phyloP scores from a whole-genome alignment of 2,113 vertebrate genomes.

The Irena cyanogastra region DNA sequence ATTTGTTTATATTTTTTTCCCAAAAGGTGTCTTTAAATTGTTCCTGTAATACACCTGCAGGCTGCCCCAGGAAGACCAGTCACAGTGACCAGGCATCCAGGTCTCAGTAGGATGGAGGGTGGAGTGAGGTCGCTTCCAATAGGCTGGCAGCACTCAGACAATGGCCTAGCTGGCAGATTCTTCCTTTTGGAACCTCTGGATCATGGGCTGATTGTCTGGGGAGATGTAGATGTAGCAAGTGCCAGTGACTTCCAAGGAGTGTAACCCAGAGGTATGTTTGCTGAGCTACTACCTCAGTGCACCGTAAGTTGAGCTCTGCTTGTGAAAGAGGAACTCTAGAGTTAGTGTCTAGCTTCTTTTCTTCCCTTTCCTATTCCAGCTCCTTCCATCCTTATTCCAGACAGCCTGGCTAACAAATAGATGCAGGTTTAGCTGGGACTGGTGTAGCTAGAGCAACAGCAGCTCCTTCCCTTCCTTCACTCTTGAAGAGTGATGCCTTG shows the following conservation, averaged over 20 bases:
- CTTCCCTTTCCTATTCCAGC: not conserved
- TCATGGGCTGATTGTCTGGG: rapidly evolving
- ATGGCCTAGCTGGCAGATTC: not conserved
- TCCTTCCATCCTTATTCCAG: not conserved
- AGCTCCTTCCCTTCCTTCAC: not conserved
- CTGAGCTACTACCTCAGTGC: not conserved
- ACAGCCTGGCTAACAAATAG: not conserved
- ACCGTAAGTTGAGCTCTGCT: not conserved
- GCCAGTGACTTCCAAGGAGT: not conserved
- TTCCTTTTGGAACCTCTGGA: not conserved
- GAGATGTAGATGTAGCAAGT: not conserved
- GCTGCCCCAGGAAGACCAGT: not conserved
- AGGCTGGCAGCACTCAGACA: not conserved
- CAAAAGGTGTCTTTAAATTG: not conserved
- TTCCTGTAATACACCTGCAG: not conserved
- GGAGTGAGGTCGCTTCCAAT: not conserved
- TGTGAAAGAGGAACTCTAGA: not conserved
- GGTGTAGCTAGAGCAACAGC: not conserved
- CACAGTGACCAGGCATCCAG: not conserved
- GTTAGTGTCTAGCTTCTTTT: not conserved
- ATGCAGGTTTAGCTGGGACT: not conserved
- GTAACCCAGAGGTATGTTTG: not conserved
- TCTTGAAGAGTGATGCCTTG: not conserved
- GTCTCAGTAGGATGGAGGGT: not conserved
- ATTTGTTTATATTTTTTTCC: not conserved